Base-by-base conservation (phyloP, 2,797 vertebrate species). In the Sebastes cheni region DNA sequence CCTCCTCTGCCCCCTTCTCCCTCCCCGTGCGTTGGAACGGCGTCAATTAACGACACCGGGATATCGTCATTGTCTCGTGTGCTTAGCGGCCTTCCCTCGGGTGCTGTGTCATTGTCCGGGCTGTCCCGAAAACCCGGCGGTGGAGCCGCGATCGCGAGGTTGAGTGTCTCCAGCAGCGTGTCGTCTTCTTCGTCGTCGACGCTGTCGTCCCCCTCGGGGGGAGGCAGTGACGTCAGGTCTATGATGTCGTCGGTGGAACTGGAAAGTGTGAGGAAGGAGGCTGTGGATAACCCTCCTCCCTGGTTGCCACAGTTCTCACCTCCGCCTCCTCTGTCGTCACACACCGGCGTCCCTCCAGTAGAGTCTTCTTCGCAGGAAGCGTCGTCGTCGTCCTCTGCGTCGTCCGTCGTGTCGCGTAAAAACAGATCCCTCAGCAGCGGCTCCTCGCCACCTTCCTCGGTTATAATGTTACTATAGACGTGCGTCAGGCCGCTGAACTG, bases 211-310 rank as follows among this genome's bases (percentile, higher is more conserved):
- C 98, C 98, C 0, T 98, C 97, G 1, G 98, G 99, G 12, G 98
- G 99, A 16, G 98, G 99, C 79, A 99, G 96, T 1, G 97, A 97
- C 0, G 99, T 99, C 80, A 99, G 95, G 91, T 99, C 99, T 23
- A 99, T 99, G 92, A 99, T 99, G 90, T 99, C 99, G 62, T 99
- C 99, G 0, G 96, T 98, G 16, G 98, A 98, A 61, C 97, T 97
- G 0, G 98, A 98, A 30, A 99, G 93, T 20, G 90, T 94, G 55
- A 99, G 96, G 80, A 99, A 96, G 75, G 97, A 92, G 12, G 96
- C 94, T 86, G 96, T 94, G 72, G 97, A 95, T 80, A 84, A 39
- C 22, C 82, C 82, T 7, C 66, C 88, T 14, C 66, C 78, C 75
- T 88, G 88, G 67, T 73, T 83, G 5, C 52, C 36, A 1, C 79